Base-by-base conservation (phyloP, 2,797 vertebrate genomes). In the Labroides dimidiatus region DNA sequence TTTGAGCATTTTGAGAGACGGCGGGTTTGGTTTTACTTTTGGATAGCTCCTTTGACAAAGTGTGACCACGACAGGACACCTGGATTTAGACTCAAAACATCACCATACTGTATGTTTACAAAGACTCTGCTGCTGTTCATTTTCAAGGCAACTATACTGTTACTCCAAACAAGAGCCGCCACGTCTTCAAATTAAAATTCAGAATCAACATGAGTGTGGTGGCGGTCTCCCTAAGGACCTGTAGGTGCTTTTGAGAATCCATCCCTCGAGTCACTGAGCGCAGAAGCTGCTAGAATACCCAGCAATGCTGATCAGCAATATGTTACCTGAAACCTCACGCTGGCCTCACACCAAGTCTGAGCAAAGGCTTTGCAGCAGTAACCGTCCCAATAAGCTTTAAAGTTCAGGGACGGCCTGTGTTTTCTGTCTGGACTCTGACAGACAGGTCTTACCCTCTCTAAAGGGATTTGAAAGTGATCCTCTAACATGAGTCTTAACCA, bases 381-480 rank as follows among this genome's bases (percentile, higher is more conserved):
- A 52, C 69, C 7, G 65, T 79, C 85, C 80, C 68, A 66, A 39
- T 78, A 63, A 67, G 80, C 78, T 87, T 85, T 80, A 77, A 70
- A 75, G 78, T 86, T 89, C 76, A 70, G 36, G 67, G 67, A 80
- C 77, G 45, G 75, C 59, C 78, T 71, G 66, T 64, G 60, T 47
- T 80, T 75, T 82, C 73, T 84, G 81, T 78, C 84, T 77, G 23
- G 21, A 53, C 64, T 75, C 64, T 82, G 86, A 91, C 80, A 82
- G 90, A 84, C 85, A 76, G 86, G 69, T 84, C 78, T 83, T 74
- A 82, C 79, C 80, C 76, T 57, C 73, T 81, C 82, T 88, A 85
- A 86, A 70, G 86, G 78, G 86, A 90, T 91, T 92, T 87, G 89
- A 90, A 92, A 92, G 72, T 77, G 84, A 93, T 88, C 90, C 85